Evolutionary conservation across 2,888 invertebrate species (phyloP).

Genomic region (Oscheius sp.): DNA sequence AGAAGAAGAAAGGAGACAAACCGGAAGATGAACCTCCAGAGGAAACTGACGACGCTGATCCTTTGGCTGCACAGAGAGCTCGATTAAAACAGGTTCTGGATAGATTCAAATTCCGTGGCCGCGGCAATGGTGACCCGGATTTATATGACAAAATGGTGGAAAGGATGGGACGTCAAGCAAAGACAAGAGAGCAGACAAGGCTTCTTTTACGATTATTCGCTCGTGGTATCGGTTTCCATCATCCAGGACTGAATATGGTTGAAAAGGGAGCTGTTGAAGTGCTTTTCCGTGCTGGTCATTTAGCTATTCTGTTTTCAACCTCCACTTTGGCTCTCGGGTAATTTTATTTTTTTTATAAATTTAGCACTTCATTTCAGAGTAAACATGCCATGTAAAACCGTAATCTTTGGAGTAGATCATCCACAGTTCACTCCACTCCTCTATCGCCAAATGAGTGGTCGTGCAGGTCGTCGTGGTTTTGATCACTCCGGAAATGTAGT

Average conservation of each 20-base stretch:
- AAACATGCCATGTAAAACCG: slow-evolving; percentile 73
- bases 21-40: slow-evolving; percentile 50
- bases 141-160: slow-evolving; percentile 65
- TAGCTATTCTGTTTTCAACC: slow-evolving; percentile 70
- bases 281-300: slow-evolving; percentile 68
- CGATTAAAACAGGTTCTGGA: slow-evolving; percentile 66
- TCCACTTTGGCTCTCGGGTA: slow-evolving; percentile 70
- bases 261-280: slow-evolving; percentile 71
- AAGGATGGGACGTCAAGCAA: slow-evolving; percentile 53
- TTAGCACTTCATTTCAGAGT: slow-evolving; percentile 56
- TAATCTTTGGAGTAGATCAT: slow-evolving; percentile 71
- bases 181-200: slow-evolving; percentile 51
- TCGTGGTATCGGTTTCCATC: slow-evolving; percentile 72
- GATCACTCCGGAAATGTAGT: slow-evolving; percentile 72
- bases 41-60: slow-evolving; percentile 58
- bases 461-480: slow-evolving; percentile 72
- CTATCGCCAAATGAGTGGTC: slow-evolving; percentile 70
- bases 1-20: slow-evolving; percentile 61
- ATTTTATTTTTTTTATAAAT: background rate
- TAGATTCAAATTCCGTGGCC: slow-evolving; percentile 31
- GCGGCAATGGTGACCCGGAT: slow-evolving; percentile 58
- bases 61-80: slow-evolving; percentile 62
- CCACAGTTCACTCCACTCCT: slow-evolving; percentile 67
- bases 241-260: slow-evolving; percentile 64
- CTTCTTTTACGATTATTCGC: slow-evolving; percentile 65